Evolutionary conservation across 2,888 invertebrate genomes (phyloP), one percentile per base, ranked within the genome.

Genomic region (Xanthia icteritia): DNA sequence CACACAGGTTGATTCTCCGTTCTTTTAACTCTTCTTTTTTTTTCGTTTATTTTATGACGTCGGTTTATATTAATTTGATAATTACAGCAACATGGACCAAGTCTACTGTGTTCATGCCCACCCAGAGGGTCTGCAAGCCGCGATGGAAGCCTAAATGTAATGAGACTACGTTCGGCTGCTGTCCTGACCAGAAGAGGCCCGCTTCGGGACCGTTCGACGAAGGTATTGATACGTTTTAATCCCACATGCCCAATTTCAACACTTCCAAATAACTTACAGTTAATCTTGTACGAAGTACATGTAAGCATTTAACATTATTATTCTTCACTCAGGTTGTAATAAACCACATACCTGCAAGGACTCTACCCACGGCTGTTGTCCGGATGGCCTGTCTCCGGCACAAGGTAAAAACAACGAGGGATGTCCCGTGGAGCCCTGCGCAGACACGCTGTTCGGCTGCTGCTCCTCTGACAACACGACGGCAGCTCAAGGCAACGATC

Each of bases 161-260:
- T 98, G 97, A 96, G 20, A 97, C 97, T 15, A 94, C 97, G 88
- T 99, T 97, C 90, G 99, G 99, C 8, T 99, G 99, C 91, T 99
- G 99, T 91, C 98, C 98, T 48, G 99, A 99, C 93, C 97, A 97
- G 61, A 97, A 97, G 81, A 98, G 98, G 0, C 92, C 97, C 11
- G 99, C 99, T 17, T 96, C 97, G 89, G 99, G 99, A 90, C 98
- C 99, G 20, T 99, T 99, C 88, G 98, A 98, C 75, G 97, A 98
- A 96, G 98, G 97, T 97, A 91, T 23, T 36, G 6, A 36, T 51
- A n/a, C 13, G 17, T 60, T 73, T 64, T 56, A 15, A 60, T n/a
- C 3, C 36, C 42, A 23, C 0, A 20, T 51, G 2, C 0, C 5
- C 0, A 51, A 11, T 17, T 39, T 68, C 23, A 27, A 17, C 5